phyloP scores from a whole-genome alignment of 2,797 vertebrate genomes.

The Manis pentadactyla region DNA sequence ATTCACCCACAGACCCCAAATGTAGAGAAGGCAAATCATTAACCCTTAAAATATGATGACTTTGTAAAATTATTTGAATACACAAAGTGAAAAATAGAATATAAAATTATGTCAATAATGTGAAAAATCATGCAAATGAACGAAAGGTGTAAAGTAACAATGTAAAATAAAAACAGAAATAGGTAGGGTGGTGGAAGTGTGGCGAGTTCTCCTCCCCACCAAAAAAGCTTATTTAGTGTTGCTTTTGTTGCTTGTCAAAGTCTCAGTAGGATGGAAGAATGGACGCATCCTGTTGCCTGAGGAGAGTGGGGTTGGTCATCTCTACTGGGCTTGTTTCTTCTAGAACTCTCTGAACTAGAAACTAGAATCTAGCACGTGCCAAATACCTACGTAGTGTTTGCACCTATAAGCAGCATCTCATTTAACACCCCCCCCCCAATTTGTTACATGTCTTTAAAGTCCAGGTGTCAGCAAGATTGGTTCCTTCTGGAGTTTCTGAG shows the following conservation, averaged over 20 bases:
- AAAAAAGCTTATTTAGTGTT: not conserved
- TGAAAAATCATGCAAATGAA: conserved; percentile 31
- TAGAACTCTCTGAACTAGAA: not conserved
- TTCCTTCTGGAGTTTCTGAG: not conserved
- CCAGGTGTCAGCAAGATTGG: not conserved
- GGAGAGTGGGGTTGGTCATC: not conserved
- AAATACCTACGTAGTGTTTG: not conserved
- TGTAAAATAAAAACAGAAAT: conserved; percentile 10
- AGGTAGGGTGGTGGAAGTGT: not conserved
- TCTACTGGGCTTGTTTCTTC: not conserved
- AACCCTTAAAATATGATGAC: not conserved
- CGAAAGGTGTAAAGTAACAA: not conserved
- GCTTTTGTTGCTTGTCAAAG: not conserved
- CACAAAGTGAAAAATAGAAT: not conserved
- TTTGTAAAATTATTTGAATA: not conserved
- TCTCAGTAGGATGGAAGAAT: not conserved
- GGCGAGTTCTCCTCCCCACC: not conserved
- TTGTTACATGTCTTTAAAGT: not conserved
- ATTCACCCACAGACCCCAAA: not conserved
- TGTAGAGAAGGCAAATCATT: not conserved
- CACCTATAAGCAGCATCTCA: not conserved
- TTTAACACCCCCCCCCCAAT: not conserved
- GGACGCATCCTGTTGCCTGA: not conserved
- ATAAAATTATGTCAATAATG: not conserved
- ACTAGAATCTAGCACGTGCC: not conserved